Evolutionary conservation across 2,113 vertebrate genomes (phyloP), one percentile per base, ranked within the genome.

Genomic region (Notarius lentiginosus): DNA sequence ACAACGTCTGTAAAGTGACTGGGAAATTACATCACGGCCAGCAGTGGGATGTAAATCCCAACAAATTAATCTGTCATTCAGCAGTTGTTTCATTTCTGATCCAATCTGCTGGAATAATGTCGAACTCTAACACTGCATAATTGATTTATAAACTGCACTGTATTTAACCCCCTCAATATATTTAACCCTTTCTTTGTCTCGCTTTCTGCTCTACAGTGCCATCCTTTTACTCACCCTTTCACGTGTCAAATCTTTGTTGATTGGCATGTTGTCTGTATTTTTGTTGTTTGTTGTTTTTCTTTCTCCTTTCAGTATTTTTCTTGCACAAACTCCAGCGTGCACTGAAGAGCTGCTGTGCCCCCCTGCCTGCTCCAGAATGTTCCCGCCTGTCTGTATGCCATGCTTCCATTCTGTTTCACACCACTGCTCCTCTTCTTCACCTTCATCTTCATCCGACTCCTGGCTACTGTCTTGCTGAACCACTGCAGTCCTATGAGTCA

Each of bases 191-290:
- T 80, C 66, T 66, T 84, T 87, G 11, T 58, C 86, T 87, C 18
- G 22, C 75, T 68, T 22, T 68, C 66, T 84, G 47, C 27, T 30
- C 84, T 55, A 22, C 51, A 12, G 18, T 81, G 68, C 73, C 82
- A 41, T 70, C 51, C 66, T 83, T 27, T 34, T 66, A 20, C 70
- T 70, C 7, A 73, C 22, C 70, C 76, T 81, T 81, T 81, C 58
- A 41, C 14, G 66, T 30, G 92, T 94, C 91, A 93, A 91, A 93
- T 93, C 89, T 92, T 89, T 94, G 93, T 93, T 95, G 93, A 94
- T 92, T 92, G 92, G 92, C 92, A 95, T 94, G 93, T 94, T 94
- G 93, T 95, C 90, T 93, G 91, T 93, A 93, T 88, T 94, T 93
- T 94, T 24, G 18, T 76, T 77, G 75, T 79, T 56, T 56, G 24